Conservation (phyloP, 1,140 invertebrate species). For the Drosophila ohnishii region DNA sequence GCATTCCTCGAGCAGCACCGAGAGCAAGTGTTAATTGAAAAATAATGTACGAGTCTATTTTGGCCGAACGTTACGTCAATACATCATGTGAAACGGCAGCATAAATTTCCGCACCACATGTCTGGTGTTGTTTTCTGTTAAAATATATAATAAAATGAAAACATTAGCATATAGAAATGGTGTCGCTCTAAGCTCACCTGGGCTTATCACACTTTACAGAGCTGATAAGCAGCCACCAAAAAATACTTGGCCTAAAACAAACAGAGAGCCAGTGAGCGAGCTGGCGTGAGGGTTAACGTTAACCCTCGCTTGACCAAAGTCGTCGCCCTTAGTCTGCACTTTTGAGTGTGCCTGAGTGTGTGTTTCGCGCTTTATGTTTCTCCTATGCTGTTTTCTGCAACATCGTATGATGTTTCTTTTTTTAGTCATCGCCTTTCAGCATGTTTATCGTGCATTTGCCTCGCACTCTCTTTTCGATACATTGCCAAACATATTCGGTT, state of each 20-base stretch:
- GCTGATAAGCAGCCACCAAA: slow-evolving; percentile 22
- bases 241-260: slow-evolving; percentile 15
- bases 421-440: slow-evolving; percentile 49
- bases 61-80: slow-evolving; percentile 43
- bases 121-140: slow-evolving; percentile 2
- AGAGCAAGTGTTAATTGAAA: slow-evolving; percentile 63
- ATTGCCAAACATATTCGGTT: slow-evolving; percentile 46
- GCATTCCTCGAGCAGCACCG: slow-evolving; percentile 20
- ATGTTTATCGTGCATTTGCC: slow-evolving; percentile 60
- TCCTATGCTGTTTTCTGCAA: slow-evolving; percentile 61
- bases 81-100: slow-evolving; percentile 42
- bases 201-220: slow-evolving; percentile 28
- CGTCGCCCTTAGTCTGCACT: slow-evolving; percentile 57
- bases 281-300: slow-evolving; percentile 12
- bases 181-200: slow-evolving; percentile 18
- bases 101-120: slow-evolving; percentile 35
- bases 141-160: slow-evolving; percentile 11
- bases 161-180: slow-evolving; percentile 11
- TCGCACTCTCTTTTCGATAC: slow-evolving; percentile 47
- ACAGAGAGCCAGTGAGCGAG: background rate
- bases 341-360: slow-evolving; percentile 18
- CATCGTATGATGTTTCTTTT: slow-evolving; percentile 73
- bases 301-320: slow-evolving; percentile 41
- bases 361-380: slow-evolving; percentile 21
- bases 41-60: slow-evolving; percentile 55